Evolutionary conservation across 2,797 vertebrate genomes (phyloP), one percentile per base, ranked within the genome.

Genomic region (Capromys pilorides): DNA sequence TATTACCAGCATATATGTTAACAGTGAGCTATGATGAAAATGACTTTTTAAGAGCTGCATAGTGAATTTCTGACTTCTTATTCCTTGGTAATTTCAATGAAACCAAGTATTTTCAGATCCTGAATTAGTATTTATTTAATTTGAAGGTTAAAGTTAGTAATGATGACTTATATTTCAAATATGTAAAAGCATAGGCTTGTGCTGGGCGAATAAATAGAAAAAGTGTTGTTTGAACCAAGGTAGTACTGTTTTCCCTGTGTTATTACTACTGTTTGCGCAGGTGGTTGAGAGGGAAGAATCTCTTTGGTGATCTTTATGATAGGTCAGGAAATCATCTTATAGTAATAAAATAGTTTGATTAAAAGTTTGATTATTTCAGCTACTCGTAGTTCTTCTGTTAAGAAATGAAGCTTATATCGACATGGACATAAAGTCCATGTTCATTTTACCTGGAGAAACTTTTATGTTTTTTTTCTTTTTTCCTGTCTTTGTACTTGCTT

Each of bases 391-490:
- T 97, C 94, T 96, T 92, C 36, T 91, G 10, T 93, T 96, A 88
- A 87, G 97, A 81, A 96, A 64, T 81, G 59, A 95, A 16, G 66
- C 75, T 97, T 97, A 97, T 97, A 61, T 93, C 96, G 90, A 91
- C 36, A 45, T 1, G 31, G 84, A 94, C 54, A 39, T 95, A 96
- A 97, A 97, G 95, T 97, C 89, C 91, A 5, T 95, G 61, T 51
- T 94, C 85, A 62, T n/a, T 94, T 98, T 97, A 88, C 96, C 78
- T 61, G 39, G 97, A 75, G 78, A 96, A 95, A 96, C 82, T 62
- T 61, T 89, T 41, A 33, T 26, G 13, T 86, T 61, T 93, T 91
- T 91, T 45, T 85, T 57, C 97, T 88, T 86, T 97, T 91, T 54
- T 57, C 16, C 54, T 91, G 59, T 93, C 93, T 86, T 87, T 93